A percentile compares a stretch with the other conserved stretches of the same genome.
Evolutionary conservation across 2,113 vertebrate genomes (phyloP).

Genomic region (Passer domesticus): DNA sequence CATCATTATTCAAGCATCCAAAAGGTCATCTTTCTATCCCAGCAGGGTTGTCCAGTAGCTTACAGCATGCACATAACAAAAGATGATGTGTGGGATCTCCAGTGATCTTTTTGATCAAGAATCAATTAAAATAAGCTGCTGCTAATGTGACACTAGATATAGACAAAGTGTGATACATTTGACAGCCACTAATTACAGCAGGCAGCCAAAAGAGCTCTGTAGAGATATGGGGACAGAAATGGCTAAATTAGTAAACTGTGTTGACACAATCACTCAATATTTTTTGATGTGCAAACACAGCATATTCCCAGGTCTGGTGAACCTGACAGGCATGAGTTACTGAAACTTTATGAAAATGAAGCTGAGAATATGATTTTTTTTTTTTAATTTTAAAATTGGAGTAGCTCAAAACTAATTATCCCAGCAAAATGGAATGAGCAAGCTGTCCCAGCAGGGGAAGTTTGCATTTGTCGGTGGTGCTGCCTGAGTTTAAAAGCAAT

Average conservation of each 20-base stretch:
- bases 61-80: constrained; percentile 64
- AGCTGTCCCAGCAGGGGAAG: constrained; percentile 18
- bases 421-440: constrained; percentile 20
- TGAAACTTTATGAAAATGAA: constrained; percentile 57
- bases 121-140: constrained; percentile 78
- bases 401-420: constrained; percentile 44
- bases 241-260: constrained; percentile 54
- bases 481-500: constrained; percentile 30
- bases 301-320: constrained; percentile 36
- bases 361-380: background rate
- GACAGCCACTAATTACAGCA: constrained; percentile 80
- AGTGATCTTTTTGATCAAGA: constrained; percentile 72
- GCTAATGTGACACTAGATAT: constrained; percentile 62
- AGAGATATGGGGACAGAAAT: constrained; percentile 53
- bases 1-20: constrained; percentile 33
- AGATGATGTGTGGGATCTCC: constrained; percentile 74
- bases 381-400: background rate
- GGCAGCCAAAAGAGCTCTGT: constrained; percentile 54
- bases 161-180: constrained; percentile 70
- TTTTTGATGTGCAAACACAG: constrained; percentile 34
- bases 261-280: constrained; percentile 44
- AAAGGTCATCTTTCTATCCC: constrained; percentile 37
- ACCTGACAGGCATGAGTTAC: constrained; percentile 26
- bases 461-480: background rate
- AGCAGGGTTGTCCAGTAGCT: constrained; percentile 63